Percentiles rank a stretch among this genome's conserved stretches.
These are phyloP conservation scores for Calliopum simillimum DNA, from an alignment of 2,888 invertebrate genomes.

Conservation along the genomic window DNA sequence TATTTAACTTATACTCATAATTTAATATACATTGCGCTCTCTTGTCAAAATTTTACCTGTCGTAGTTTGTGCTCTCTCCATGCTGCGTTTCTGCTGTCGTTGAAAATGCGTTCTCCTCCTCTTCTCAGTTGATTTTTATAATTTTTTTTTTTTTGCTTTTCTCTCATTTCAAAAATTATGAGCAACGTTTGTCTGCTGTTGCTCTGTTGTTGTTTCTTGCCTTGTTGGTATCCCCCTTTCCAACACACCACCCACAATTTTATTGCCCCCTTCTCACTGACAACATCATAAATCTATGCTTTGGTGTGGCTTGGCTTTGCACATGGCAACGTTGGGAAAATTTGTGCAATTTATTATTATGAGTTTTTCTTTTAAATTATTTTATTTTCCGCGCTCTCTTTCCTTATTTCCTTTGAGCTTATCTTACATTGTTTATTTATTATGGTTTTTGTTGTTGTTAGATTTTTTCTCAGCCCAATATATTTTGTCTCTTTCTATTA, in stretches of 20 bases:
- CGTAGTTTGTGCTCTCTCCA: neutral
- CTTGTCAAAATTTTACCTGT: neutral
- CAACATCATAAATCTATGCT: no score
- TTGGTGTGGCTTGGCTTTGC: no score
- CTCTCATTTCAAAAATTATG: slow-evolving; percentile 9
- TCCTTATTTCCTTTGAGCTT: no score
- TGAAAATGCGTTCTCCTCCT: no score
- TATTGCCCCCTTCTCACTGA: no score
- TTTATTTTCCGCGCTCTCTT: neutral
- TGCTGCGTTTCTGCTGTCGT: neutral
- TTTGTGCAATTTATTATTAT: no score
- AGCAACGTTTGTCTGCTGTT: neutral
- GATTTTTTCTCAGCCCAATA: neutral
- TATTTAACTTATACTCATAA: neutral
- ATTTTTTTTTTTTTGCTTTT: no score
- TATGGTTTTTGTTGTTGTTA: neutral
- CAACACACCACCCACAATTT: no score
- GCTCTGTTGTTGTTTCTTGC: neutral
- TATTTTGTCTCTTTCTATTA: neutral
- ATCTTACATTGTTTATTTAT: no score
- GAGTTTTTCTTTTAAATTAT: neutral
- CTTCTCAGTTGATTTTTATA: no score
- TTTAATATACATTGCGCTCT: slow-evolving; percentile 11
- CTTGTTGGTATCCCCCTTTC: no score
- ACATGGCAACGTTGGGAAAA: no score